Percentiles rank a stretch among this genome's conserved stretches.
phyloP scores from a whole-genome alignment of 2,113 vertebrate genomes.

The Gila orcuttii region DNA sequence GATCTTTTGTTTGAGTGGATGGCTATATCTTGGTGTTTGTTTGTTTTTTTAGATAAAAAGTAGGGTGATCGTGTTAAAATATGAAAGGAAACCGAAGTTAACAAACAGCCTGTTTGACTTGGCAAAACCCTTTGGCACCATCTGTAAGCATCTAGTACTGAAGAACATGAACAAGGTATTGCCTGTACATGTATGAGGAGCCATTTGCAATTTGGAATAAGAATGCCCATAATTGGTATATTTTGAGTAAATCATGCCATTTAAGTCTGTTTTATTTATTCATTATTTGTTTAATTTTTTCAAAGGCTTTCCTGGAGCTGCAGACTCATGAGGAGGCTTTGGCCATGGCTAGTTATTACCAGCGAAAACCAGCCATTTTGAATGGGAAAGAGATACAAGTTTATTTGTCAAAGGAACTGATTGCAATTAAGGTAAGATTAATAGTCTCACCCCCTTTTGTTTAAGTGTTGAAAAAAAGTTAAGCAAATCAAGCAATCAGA shows the following conservation, averaged over 20 bases:
- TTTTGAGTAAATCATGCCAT: background rate
- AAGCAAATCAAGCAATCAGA: too few species aligned
- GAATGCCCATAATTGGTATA: background rate
- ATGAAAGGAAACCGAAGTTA: conserved; percentile 68
- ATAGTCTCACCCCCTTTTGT: too few species aligned
- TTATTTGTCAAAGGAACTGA: conserved; percentile 74
- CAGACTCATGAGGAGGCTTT: conserved; percentile 86
- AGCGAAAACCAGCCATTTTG: conserved; percentile 82
- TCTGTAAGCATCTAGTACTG: conserved; percentile 74
- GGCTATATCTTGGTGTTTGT: background rate
- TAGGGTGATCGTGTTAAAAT: conserved; percentile 77
- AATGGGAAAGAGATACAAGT: conserved; percentile 82
- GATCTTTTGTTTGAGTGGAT: background rate
- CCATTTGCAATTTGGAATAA: background rate
- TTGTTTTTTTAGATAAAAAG: conserved; percentile 64
- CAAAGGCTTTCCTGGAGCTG: conserved; percentile 93
- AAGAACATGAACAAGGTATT: conserved; percentile 75
- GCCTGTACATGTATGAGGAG: background rate
- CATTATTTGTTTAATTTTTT: too few species aligned
- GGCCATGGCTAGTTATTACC: conserved; percentile 88
- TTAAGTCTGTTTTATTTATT: too few species aligned
- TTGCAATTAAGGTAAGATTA: conserved; percentile 71
- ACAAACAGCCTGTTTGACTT: conserved; percentile 72
- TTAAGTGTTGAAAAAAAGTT: background rate
- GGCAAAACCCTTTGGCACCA: conserved; percentile 69